Percentiles rank a stretch among this genome's conserved stretches.
phyloP scores from a whole-genome alignment of 2,888 invertebrate species.

The Zaprionus lineosus region DNA sequence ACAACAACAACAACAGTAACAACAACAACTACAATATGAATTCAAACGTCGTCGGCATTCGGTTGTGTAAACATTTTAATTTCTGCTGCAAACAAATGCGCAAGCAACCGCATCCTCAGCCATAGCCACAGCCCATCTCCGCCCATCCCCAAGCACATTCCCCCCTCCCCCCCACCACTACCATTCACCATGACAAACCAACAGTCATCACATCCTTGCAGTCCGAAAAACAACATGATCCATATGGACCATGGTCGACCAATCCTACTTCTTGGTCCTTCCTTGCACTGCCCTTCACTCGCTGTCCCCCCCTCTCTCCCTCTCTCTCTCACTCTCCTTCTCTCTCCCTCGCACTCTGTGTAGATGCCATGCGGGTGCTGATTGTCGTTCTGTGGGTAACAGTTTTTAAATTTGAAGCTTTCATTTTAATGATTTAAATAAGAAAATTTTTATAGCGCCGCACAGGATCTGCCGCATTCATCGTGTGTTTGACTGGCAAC shows the following conservation, averaged over 20 bases:
- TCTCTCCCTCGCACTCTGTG: too few relatives aligned
- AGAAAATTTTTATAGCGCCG: too few relatives aligned
- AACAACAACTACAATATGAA: slow-evolving; percentile 54
- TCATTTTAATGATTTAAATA: slow-evolving; percentile 40
- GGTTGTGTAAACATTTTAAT: slow-evolving; percentile 77
- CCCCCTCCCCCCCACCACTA: too few relatives aligned
- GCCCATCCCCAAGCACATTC: too few relatives aligned
- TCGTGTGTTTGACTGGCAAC: too few relatives aligned
- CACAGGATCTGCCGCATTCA: too few relatives aligned
- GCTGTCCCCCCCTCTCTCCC: too few relatives aligned
- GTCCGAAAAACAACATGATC: slow-evolving; percentile 31
- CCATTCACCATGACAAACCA: too few relatives aligned
- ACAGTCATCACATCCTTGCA: too few relatives aligned
- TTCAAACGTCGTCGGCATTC: slow-evolving; percentile 67
- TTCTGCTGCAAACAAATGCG: slow-evolving; percentile 73
- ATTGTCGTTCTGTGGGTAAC: slow-evolving; percentile 41
- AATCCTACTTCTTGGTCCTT: slow-evolving; percentile 51
- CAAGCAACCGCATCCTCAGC: slow-evolving; percentile 53
- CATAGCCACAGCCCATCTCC: slow-evolving; percentile 17
- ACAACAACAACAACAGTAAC: slow-evolving; percentile 11
- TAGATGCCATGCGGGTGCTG: slow-evolving; percentile 41
- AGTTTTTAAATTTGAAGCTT: slow-evolving; percentile 49
- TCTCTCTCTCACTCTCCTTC: too few relatives aligned
- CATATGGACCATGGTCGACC: slow-evolving; percentile 69
- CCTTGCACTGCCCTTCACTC: too few relatives aligned